Percentiles rank a stretch among this genome's conserved stretches.
Conservation (phyloP, 2,888 invertebrate species). For the Acanthosepion esculentum region DNA sequence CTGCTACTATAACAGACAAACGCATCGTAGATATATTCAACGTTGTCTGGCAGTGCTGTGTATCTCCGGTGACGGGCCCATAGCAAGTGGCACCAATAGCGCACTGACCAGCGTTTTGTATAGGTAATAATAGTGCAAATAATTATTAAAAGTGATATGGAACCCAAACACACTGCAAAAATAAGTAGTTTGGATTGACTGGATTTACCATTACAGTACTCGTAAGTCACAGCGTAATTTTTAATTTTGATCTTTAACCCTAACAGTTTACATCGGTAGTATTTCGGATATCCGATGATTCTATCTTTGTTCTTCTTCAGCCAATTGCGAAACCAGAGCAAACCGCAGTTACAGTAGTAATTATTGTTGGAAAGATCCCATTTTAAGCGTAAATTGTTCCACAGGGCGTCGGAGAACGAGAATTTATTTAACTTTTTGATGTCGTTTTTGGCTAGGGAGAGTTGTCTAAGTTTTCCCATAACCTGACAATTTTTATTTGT, state of each 20-base stretch:
- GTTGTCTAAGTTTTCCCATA: not conserved
- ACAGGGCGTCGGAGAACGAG: not conserved
- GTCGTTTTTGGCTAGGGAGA: not conserved
- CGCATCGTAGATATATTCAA: constrained; percentile 79
- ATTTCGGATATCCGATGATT: not conserved
- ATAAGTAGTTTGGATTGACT: not conserved
- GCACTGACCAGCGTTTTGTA: constrained; percentile 74
- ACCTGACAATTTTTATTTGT: not conserved
- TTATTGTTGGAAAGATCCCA: constrained; percentile 78
- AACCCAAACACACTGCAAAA: not conserved
- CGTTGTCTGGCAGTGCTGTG: not conserved
- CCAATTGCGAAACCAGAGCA: constrained; percentile 61
- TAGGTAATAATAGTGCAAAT: constrained; percentile 60
- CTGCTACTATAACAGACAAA: constrained; percentile 83
- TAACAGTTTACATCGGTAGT: not conserved
- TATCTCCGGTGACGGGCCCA: not conserved
- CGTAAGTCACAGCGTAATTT: constrained; percentile 1
- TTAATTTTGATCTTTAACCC: not conserved
- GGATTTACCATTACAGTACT: not conserved
- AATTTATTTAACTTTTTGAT: not conserved
- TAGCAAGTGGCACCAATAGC: not conserved
- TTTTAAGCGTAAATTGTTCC: not conserved
- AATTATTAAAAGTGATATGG: constrained; percentile 50
- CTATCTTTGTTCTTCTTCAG: not conserved
- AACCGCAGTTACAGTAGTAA: constrained; percentile 79